phyloP scores from a whole-genome alignment of 2,797 vertebrate genomes.

The Bufotes viridis region DNA sequence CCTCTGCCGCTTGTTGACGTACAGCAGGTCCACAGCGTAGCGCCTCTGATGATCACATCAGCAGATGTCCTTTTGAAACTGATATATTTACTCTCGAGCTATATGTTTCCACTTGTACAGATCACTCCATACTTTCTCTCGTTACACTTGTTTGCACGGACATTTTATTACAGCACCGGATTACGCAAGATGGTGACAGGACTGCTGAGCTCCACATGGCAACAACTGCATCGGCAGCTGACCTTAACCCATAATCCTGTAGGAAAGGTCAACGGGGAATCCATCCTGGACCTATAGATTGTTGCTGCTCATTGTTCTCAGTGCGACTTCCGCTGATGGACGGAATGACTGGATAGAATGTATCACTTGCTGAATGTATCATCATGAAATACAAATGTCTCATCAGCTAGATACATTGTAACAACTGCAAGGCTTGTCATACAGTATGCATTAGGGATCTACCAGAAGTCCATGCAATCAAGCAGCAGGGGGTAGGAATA shows the following conservation, averaged over 20 bases:
- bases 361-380: neutral
- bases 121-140: slow-evolving; percentile 10
- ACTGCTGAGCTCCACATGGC: neutral
- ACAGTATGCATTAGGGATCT: neutral
- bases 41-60: slow-evolving; percentile 2
- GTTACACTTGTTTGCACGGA: slow-evolving; percentile 23
- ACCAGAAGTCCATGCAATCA: too few relatives aligned
- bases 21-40: slow-evolving; percentile 29
- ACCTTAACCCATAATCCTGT: neutral
- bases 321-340: neutral
- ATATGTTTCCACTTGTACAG: neutral
- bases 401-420: neutral
- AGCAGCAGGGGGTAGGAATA: too few relatives aligned
- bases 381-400: neutral
- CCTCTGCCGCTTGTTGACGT: slow-evolving; percentile 39
- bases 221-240: slow-evolving; percentile 6
- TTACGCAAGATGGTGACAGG: slow-evolving; percentile 8
- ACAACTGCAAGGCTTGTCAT: neutral
- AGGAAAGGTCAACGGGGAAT: neutral
- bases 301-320: neutral
- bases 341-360: neutral
- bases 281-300: neutral
- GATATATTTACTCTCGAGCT: slow-evolving; percentile 37
- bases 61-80: slow-evolving; percentile 45
- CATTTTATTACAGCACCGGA: slow-evolving; percentile 15